A percentile compares a stretch with the other conserved stretches of the same genome.
Conservation (phyloP, 2,888 invertebrate genomes). For the Holacanthella duospinosa region DNA sequence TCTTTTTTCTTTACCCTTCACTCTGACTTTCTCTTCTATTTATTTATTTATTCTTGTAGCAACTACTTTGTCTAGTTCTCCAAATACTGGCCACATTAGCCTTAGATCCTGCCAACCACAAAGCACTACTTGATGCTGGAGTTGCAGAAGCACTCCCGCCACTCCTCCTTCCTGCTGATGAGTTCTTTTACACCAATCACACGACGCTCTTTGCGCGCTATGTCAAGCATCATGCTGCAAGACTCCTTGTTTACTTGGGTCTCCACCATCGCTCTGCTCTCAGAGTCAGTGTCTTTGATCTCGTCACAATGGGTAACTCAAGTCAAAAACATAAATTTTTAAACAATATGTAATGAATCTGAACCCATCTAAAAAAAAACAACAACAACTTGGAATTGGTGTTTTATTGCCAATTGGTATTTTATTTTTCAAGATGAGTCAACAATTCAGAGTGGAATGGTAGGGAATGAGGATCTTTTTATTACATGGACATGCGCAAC, state of each 20-base stretch:
- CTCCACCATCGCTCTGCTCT: slow-evolving; percentile 52
- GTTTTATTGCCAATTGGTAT: not conserved
- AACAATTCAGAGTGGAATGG: slow-evolving; percentile 32
- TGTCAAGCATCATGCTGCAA: slow-evolving; percentile 55
- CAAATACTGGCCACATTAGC: slow-evolving; percentile 52
- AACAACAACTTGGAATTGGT: no score
- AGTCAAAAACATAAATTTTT: not conserved
- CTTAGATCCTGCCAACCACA: slow-evolving; percentile 49
- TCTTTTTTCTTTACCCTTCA: no score
- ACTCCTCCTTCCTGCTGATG: slow-evolving; percentile 54
- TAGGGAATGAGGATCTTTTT: slow-evolving; percentile 37
- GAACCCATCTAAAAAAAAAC: no score
- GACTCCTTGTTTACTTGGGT: slow-evolving; percentile 54
- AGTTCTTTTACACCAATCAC: slow-evolving; percentile 58
- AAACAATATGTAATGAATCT: not conserved
- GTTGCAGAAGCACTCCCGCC: slow-evolving; percentile 53
- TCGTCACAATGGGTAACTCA: slow-evolving; percentile 44
- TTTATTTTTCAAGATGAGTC: slow-evolving; percentile 29
- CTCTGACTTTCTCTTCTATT: not conserved
- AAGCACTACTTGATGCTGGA: slow-evolving; percentile 48
- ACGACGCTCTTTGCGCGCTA: slow-evolving; percentile 53
- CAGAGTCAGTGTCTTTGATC: slow-evolving; percentile 51
- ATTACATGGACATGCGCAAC: slow-evolving; percentile 38
- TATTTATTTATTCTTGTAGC: slow-evolving; percentile 43
- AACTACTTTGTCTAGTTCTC: slow-evolving; percentile 52